Evolutionary conservation across 2,888 invertebrate species (phyloP).

Genomic region (Ectemnius continuus): DNA sequence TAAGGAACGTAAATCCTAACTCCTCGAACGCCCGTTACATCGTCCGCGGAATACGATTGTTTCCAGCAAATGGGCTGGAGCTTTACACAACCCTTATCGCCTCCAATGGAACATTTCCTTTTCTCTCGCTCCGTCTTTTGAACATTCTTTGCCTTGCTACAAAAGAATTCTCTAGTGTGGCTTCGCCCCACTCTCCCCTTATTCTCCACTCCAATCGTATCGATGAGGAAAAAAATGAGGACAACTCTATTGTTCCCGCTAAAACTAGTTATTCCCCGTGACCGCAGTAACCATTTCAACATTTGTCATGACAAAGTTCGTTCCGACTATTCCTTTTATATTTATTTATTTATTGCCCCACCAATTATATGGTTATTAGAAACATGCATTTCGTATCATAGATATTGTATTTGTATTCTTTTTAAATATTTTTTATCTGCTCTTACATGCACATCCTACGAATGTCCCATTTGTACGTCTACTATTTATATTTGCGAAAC

Average conservation of each 20-base stretch:
- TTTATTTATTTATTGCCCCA: too few relatives aligned
- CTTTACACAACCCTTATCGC: conserved; percentile 43
- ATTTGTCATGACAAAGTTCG: too few relatives aligned
- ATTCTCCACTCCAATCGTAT: conserved; percentile 38
- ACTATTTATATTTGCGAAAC: too few relatives aligned
- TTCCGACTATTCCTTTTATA: too few relatives aligned
- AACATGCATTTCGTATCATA: too few relatives aligned
- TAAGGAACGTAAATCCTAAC: conserved; percentile 58
- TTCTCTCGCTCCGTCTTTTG: conserved; percentile 14
- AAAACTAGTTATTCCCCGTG: too few relatives aligned
- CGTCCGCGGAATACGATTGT: conserved; percentile 64
- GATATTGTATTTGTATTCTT: too few relatives aligned
- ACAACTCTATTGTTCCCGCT: neutral
- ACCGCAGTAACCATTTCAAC: too few relatives aligned
- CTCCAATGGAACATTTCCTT: conserved; percentile 43
- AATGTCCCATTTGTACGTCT: too few relatives aligned
- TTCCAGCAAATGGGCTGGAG: conserved; percentile 51
- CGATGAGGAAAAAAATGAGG: conserved; percentile 9
- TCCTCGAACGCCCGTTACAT: conserved; percentile 61
- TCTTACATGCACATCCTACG: too few relatives aligned
- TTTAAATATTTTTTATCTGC: too few relatives aligned
- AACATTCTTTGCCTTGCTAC: conserved; percentile 15
- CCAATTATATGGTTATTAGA: too few relatives aligned
- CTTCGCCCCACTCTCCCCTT: neutral
- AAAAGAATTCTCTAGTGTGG: conserved; percentile 40